Evolutionary conservation across 2,888 invertebrate genomes (phyloP), one percentile per base, ranked within the genome.

Genomic region (Mechanitis messenoides): DNA sequence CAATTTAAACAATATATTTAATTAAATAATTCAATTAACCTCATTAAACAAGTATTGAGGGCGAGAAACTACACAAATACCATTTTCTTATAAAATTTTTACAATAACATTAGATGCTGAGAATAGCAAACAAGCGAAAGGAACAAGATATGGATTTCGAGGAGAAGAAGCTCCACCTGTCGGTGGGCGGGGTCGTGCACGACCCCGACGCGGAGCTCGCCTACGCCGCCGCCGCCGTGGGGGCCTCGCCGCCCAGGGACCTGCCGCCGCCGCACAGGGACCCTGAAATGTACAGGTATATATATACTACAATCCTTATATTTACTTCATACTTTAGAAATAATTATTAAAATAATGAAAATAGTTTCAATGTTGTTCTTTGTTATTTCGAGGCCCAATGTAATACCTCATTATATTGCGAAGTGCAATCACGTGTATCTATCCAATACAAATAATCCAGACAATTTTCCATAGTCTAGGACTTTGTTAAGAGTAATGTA

Each of bases 111-210:
- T 56, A 90, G 90, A 90, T 90, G 89, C 71, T 90, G 85, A 93
- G 97, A 64, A 96, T 97, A 87, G 97, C 98, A 0, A 95, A 95
- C 73, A 96, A 97, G 79, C 93, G 98, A 50, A 97, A 97, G 80
- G 97, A 98, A 83, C 97, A 95, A 72, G 98, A 98, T 78, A 95
- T 96, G 90, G 97, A 98, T 84, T 97, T 97, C 78, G 97, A 98
- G 79, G 97, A 98, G 82, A 98, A 98, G 85, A 96, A 97, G 81
- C 94, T 98, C 90, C 97, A 98, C 78, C 81, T 98, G 61, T 96
- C 96, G 2, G 90, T 96, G 59, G 89, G 89, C 0, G 87, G 89
- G 0, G 84, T 84, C 12, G 90, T 87, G 45, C 88, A 89, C 72
- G 90, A 90, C 68, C 90, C 90, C 0, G 90, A 88, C 69, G 88